phyloP scores from a whole-genome alignment of 2,888 invertebrate species.

The Polyommatus iphigenia region DNA sequence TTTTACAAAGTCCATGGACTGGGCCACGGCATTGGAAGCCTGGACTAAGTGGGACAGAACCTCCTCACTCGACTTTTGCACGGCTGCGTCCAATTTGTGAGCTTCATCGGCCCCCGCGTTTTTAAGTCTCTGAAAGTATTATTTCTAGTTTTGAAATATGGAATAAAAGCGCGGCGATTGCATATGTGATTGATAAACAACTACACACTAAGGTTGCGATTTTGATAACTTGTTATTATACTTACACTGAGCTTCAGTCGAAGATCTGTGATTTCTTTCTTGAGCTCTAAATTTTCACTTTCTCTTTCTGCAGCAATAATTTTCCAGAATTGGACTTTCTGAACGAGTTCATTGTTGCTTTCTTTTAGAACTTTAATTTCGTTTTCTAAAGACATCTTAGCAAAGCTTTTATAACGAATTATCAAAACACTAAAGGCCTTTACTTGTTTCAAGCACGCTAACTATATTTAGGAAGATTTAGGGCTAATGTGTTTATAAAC shows the following conservation, averaged over 20 bases:
- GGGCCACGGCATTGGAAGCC: constrained; percentile 62
- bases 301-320: constrained; percentile 63
- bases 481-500: background rate
- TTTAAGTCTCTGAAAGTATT: constrained; percentile 53
- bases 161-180: no score
- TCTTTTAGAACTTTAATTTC: constrained; percentile 59
- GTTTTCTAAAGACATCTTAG: constrained; percentile 60
- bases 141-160: background rate
- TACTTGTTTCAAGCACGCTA: background rate
- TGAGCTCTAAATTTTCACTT: constrained; percentile 64
- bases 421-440: background rate
- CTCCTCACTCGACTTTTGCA: constrained; percentile 60
- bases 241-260: constrained; percentile 69
- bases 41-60: constrained; percentile 61
- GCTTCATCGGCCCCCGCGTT: constrained; percentile 57
- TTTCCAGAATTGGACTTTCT: constrained; percentile 68
- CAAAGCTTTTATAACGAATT: background rate
- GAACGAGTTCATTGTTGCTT: constrained; percentile 66
- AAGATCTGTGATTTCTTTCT: constrained; percentile 69
- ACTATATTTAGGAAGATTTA: background rate
- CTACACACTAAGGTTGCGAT: no score
- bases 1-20: constrained; percentile 59
- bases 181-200: background rate
- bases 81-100: constrained; percentile 56
- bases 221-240: constrained; percentile 30